A percentile compares a stretch with the other conserved stretches of the same genome.
Evolutionary conservation across 2,113 vertebrate genomes (phyloP).

Genomic region (Engraulis encrasicolus): DNA sequence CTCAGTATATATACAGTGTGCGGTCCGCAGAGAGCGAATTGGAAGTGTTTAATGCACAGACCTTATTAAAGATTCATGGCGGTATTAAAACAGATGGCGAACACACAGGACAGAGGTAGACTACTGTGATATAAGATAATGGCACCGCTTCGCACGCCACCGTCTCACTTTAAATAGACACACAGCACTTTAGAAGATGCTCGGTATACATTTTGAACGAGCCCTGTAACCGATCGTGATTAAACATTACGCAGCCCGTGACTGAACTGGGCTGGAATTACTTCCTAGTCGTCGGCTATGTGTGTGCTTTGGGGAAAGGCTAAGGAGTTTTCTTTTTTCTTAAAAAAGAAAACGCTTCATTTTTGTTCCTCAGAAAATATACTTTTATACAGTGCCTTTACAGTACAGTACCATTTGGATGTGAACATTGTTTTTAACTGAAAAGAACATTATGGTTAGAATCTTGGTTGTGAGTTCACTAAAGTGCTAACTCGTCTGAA

Average conservation of each 20-base stretch:
- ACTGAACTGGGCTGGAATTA: too few species aligned
- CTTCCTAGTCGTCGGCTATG: neutral
- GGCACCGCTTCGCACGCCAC: constrained; percentile 4
- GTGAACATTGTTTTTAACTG: neutral
- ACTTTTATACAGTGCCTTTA: neutral
- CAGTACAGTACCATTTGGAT: neutral
- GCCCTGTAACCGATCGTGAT: neutral
- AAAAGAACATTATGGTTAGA: neutral
- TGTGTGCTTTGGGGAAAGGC: too few species aligned
- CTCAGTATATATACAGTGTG: constrained; percentile 23
- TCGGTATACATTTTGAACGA: neutral
- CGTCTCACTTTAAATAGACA: neutral
- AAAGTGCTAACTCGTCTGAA: neutral
- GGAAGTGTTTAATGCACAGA: constrained; percentile 43
- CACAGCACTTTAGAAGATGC: neutral
- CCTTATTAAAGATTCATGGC: constrained; percentile 38
- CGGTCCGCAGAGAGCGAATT: constrained; percentile 20
- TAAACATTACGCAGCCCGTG: neutral
- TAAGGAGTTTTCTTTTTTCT: neutral
- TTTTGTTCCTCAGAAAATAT: neutral
- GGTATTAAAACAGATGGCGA: constrained; percentile 34
- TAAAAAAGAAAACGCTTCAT: neutral
- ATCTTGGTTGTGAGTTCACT: neutral
- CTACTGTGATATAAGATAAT: constrained; percentile 29
- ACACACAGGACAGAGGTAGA: neutral